Percentiles rank a stretch among this genome's conserved stretches.
phyloP scores from a whole-genome alignment of 2,797 vertebrate genomes.

The Monodelphis domestica region DNA sequence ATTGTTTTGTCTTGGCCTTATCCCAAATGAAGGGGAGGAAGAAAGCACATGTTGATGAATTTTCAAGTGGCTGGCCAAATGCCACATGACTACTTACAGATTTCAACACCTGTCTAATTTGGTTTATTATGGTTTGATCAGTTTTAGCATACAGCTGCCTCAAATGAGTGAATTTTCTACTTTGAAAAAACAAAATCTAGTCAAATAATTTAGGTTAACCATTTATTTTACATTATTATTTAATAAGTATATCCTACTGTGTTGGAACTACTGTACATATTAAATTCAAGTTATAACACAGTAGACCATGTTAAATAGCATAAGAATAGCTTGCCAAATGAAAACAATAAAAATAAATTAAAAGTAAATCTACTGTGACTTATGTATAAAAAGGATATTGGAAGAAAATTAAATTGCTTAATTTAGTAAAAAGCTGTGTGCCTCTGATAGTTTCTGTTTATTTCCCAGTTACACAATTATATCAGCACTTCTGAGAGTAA shows the following conservation, averaged over 20 bases:
- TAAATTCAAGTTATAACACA: constrained; percentile 41
- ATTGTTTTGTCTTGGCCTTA: constrained; percentile 40
- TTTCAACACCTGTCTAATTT: constrained; percentile 47
- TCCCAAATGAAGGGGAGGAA: constrained; percentile 40
- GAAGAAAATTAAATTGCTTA: constrained; percentile 51
- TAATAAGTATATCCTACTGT: constrained; percentile 38
- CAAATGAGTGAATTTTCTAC: constrained; percentile 33
- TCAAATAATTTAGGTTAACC: constrained; percentile 35
- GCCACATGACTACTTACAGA: constrained; percentile 25
- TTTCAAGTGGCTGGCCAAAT: constrained; percentile 12
- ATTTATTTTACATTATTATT: constrained; percentile 64
- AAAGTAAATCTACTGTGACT: constrained; percentile 44
- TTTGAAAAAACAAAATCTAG: constrained; percentile 42
- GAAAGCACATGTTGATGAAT: constrained; percentile 21
- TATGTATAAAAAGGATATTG: constrained; percentile 32
- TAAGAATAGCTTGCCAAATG: constrained; percentile 49
- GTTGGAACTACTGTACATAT: constrained; percentile 30
- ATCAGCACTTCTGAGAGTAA: constrained; percentile 6
- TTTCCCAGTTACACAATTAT: constrained; percentile 32
- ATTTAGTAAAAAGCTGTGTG: constrained; percentile 46
- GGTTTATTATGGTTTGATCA: constrained; percentile 38
- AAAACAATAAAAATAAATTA: constrained; percentile 56
- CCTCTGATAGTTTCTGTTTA: constrained; percentile 18
- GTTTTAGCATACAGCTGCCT: constrained; percentile 43
- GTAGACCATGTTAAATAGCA: constrained; percentile 11